A percentile compares a stretch with the other conserved stretches of the same genome.
Evolutionary conservation across 37 sponge, comb jelly and placozoan genomes (phyloP).

Genomic region (Tethya wilhelma): DNA sequence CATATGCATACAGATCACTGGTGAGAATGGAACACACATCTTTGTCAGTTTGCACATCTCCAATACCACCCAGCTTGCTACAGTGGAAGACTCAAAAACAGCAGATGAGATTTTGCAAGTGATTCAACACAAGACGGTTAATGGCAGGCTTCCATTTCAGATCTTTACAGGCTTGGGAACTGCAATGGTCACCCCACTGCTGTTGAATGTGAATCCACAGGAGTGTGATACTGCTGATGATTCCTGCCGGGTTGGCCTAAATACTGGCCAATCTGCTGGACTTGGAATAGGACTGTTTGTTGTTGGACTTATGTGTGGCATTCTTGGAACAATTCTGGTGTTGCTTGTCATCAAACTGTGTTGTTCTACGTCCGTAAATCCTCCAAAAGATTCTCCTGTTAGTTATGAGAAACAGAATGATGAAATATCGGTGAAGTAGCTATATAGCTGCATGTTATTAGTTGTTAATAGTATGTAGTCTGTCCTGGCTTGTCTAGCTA

Average conservation of each 20-base stretch:
- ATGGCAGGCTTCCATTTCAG: slow-evolving; percentile 17
- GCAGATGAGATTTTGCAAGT: slow-evolving; percentile 1
- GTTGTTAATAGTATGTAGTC: too few relatives aligned
- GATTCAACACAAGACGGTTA: not conserved
- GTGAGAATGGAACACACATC: slow-evolving; percentile 18
- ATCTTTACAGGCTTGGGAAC: slow-evolving; percentile 11
- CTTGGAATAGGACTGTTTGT: not conserved
- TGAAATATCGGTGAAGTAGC: not conserved
- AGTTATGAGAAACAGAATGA: not conserved
- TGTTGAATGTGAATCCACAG: slow-evolving; percentile 6
- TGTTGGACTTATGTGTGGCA: not conserved
- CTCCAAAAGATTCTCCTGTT: slow-evolving; percentile 14
- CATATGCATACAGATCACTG: not conserved
- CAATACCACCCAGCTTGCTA: slow-evolving; percentile 12
- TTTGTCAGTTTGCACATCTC: slow-evolving; percentile 15
- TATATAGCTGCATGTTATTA: not conserved
- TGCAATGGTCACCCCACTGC: slow-evolving; percentile 4
- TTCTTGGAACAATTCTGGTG: slow-evolving; percentile 11
- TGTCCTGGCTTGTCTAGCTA: too few relatives aligned
- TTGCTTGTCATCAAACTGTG: slow-evolving; percentile 6
- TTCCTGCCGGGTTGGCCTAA: not conserved
- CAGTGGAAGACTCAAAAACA: slow-evolving; percentile 7
- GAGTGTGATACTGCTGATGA: not conserved
- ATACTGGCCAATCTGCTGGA: not conserved
- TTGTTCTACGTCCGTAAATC: not conserved